Conservation (phyloP, 2,888 invertebrate species). For the Eupithecia inturbata region DNA sequence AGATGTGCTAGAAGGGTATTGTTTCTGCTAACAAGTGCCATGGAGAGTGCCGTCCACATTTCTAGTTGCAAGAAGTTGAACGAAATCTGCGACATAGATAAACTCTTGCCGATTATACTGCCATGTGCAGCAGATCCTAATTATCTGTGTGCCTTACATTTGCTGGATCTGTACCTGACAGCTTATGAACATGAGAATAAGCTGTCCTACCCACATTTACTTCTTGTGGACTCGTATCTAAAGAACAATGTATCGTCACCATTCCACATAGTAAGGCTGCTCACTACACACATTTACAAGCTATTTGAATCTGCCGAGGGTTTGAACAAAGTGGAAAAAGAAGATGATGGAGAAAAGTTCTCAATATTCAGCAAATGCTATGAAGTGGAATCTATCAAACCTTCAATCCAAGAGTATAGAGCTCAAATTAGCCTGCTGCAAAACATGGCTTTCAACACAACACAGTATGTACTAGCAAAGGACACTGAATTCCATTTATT, state of each 20-base stretch:
- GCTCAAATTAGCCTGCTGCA: conserved; percentile 90
- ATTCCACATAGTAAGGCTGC: conserved; percentile 86
- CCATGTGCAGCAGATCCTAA: conserved; percentile 75
- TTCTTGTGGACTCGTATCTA: conserved; percentile 81
- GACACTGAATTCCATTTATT: conserved; percentile 85
- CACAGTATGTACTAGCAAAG: conserved; percentile 83
- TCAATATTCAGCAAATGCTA: conserved; percentile 87
- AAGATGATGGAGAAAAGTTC: conserved; percentile 76
- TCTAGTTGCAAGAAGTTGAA: conserved; percentile 76
- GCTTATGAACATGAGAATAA: conserved; percentile 77
- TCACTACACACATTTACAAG: conserved; percentile 89
- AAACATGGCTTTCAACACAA: conserved; percentile 87
- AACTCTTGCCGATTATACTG: conserved; percentile 71
- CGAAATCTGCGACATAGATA: conserved; percentile 73
- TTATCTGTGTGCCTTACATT: conserved; percentile 77
- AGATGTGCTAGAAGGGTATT: conserved; percentile 73
- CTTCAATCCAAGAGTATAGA: conserved; percentile 91
- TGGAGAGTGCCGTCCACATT: conserved; percentile 86
- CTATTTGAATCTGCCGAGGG: conserved; percentile 85
- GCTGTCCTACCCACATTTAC: conserved; percentile 70
- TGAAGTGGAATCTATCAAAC: conserved; percentile 87
- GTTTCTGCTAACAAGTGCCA: conserved; percentile 82
- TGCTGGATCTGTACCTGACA: conserved; percentile 82
- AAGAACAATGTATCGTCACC: conserved; percentile 87
- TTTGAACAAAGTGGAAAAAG: conserved; percentile 67